Evolutionary conservation across 2,113 vertebrate genomes (phyloP), one percentile per base, ranked within the genome.

Genomic region (Percina caprodes): DNA sequence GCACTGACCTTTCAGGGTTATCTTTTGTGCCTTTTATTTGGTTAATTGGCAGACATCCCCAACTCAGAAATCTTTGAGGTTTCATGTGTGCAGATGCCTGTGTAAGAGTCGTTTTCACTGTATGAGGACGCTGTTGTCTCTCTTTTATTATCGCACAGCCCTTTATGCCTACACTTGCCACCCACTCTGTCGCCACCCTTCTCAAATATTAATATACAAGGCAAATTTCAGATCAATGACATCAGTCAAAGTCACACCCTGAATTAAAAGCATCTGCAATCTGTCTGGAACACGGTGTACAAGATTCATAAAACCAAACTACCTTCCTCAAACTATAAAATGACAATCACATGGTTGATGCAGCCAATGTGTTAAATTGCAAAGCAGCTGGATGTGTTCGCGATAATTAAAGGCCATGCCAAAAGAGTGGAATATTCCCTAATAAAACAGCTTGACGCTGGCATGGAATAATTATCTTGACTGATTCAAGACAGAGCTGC

Each of bases 191-290:
- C n/a, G 10, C 69, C 55, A 15, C 82, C 69, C 73, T 86, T 72
- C 16, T 26, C 66, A 87, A 88, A 86, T 70, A 85, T 30, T n/a
- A 70, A 69, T 12, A 48, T 68, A 81, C 77, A 72, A 86, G 15
- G 14, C 26, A 56, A 19, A 76, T 39, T 23, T 58, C 1, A 66
- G 16, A 61, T 71, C 54, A 56, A 3, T 49, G 55, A 3, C 69
- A 23, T 71, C 35, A 73, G n/a, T 51, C 66, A 42, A 60, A 58
- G 35, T 45, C 65, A 35, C 3, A 8, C 42, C 19, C 21, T 55
- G 66, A 66, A 76, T 52, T 18, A 58, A 72, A 51, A 18, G 68
- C 61, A 6, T 70, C 51, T 63, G 33, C 49, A 33, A 15, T 52
- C 66, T 30, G 24, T 46, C 54, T 15, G 7, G 24, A 55, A 59